These are phyloP conservation scores for Magallana ariakensis DNA, from an alignment of 1,140 invertebrate genomes.

Conservation along the genomic window DNA sequence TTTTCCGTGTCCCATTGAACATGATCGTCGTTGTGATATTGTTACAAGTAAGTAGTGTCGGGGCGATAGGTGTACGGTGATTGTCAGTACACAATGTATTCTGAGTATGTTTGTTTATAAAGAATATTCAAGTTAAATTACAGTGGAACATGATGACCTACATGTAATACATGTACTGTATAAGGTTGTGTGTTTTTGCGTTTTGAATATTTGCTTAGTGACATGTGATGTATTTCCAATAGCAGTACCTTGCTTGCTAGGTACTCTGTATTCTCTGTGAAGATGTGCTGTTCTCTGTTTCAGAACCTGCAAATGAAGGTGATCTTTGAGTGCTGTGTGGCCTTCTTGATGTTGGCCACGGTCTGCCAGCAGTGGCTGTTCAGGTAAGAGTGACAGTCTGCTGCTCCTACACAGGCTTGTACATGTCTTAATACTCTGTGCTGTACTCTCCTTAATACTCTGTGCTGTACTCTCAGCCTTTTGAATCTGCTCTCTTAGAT, in stretches of 20 bases:
- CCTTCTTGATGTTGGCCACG: conserved; percentile 73
- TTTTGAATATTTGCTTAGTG: no score
- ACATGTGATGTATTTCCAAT: no score
- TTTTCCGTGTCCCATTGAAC: conserved; percentile 79
- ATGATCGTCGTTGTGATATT: conserved; percentile 78
- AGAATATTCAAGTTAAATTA: background rate
- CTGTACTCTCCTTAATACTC: no score
- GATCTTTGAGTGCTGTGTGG: conserved; percentile 76
- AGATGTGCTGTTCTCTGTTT: conserved; percentile 35
- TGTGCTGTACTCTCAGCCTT: no score
- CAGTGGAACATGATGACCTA: background rate
- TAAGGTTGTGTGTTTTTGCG: background rate
- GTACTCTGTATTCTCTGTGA: no score
- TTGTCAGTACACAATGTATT: no score
- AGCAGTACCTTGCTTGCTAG: no score
- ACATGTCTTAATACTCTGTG: no score
- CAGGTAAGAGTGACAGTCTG: conserved; percentile 64
- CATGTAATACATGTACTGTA: no score
- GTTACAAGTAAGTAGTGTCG: conserved; percentile 68
- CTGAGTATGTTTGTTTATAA: background rate
- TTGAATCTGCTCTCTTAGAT: no score
- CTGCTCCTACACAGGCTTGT: no score
- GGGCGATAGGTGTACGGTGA: no score
- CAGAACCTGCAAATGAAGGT: conserved; percentile 72
- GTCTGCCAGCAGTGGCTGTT: conserved; percentile 74